A percentile compares a stretch with the other conserved stretches of the same genome.
These are phyloP conservation scores for Tipula unca DNA, from an alignment of 2,888 invertebrate species.

Conservation along the genomic window DNA sequence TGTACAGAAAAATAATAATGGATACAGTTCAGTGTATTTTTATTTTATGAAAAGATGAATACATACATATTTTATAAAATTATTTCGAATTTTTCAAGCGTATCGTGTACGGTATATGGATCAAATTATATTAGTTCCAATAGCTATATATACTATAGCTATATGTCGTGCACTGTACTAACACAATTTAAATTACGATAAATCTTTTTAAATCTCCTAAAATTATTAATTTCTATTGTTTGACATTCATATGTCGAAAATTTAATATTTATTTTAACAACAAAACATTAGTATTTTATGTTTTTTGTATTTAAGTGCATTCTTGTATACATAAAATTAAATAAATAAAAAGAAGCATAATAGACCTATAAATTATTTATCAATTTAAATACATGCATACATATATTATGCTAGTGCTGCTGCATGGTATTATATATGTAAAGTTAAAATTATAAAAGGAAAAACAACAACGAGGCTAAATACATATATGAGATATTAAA, in stretches of 20 bases:
- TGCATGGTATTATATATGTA: background rate
- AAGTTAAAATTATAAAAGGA: background rate
- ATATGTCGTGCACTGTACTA: no score
- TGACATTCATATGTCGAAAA: background rate
- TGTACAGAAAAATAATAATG: no score
- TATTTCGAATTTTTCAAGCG: no score
- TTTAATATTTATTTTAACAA: background rate
- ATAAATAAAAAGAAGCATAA: background rate
- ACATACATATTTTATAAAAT: no score
- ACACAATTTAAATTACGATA: no score
- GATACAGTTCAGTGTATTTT: no score
- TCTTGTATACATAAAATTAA: background rate
- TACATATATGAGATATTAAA: background rate
- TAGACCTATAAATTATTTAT: background rate
- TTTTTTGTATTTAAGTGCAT: background rate
- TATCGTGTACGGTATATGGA: no score
- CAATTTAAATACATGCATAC: background rate
- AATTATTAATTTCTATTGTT: background rate
- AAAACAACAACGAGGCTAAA: background rate
- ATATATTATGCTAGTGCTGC: background rate
- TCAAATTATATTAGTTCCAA: no score
- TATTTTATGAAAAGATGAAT: no score
- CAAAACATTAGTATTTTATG: background rate
- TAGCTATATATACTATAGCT: no score
- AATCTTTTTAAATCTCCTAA: background rate